These are phyloP conservation scores for Scatophagus argus DNA, from an alignment of 2,113 vertebrate genomes.

Conservation along the genomic window DNA sequence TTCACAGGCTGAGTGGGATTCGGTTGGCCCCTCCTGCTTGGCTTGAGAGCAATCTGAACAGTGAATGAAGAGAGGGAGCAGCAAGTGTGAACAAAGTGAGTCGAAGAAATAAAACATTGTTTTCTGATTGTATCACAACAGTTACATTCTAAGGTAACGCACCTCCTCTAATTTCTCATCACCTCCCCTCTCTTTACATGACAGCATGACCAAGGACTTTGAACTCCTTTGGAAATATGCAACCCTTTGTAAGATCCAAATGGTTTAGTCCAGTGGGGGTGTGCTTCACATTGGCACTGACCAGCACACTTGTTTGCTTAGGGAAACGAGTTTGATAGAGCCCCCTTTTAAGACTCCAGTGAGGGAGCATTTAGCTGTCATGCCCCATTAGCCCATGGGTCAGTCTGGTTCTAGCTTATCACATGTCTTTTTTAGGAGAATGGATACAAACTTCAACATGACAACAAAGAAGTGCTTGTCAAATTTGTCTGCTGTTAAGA, in stretches of 20 bases:
- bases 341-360: slow-evolving; percentile 47
- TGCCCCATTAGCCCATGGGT: slow-evolving; percentile 54
- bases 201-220: background rate
- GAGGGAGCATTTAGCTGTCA: slow-evolving; percentile 55
- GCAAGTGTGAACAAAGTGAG: no score
- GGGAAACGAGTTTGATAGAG: slow-evolving; percentile 67
- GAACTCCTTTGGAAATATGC: slow-evolving; percentile 28
- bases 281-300: slow-evolving; percentile 55
- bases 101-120: no score
- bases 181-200: background rate
- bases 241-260: slow-evolving; percentile 46
- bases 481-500: slow-evolving; percentile 50
- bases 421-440: slow-evolving; percentile 23
- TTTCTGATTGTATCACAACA: no score
- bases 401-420: slow-evolving; percentile 45
- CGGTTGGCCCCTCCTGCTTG: no score
- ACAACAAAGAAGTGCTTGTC: slow-evolving; percentile 45
- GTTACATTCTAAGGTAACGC: no score
- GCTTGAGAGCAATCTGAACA: no score
- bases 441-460: slow-evolving; percentile 48
- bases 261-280: slow-evolving; percentile 40
- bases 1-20: no score
- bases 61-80: no score
- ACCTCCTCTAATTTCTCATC: no score
- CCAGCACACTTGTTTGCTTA: slow-evolving; percentile 63